phyloP scores from a whole-genome alignment of 2,888 invertebrate genomes.

The Cheilosia soror region DNA sequence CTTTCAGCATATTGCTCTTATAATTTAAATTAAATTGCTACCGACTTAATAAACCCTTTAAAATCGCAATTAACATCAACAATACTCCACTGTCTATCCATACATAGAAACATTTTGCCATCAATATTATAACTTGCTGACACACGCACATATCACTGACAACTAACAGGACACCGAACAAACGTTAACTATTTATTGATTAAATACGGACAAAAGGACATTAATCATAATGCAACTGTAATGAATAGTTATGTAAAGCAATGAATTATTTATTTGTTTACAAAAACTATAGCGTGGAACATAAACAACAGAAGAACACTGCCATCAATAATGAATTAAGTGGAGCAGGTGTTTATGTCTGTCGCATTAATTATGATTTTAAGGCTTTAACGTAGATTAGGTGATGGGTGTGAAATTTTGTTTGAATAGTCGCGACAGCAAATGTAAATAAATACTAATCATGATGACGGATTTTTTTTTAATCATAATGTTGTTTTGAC shows the following conservation, averaged over 20 bases:
- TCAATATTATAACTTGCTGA: background rate
- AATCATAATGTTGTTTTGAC: no score
- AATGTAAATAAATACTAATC: no score
- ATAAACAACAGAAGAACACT: conserved; percentile 12
- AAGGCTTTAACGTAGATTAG: background rate
- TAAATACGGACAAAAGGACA: background rate
- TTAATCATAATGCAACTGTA: conserved; percentile 37
- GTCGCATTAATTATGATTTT: conserved; percentile 6
- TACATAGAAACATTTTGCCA: background rate
- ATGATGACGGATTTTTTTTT: no score
- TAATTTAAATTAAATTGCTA: no score
- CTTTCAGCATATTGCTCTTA: no score
- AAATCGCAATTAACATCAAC: no score
- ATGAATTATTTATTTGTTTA: conserved; percentile 47
- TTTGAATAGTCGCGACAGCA: no score
- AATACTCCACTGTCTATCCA: background rate
- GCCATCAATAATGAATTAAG: background rate
- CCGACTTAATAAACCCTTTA: no score
- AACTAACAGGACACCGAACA: background rate
- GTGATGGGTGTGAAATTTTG: no score
- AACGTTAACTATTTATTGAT: background rate
- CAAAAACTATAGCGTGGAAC: conserved; percentile 31
- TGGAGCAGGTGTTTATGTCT: conserved; percentile 18
- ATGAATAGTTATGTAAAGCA: conserved; percentile 21
- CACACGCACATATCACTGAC: background rate